A percentile compares a stretch with the other conserved stretches of the same genome.
Evolutionary conservation across 35 echinoderm and acorn worm species (phyloP).

Genomic region (Anneissia japonica): DNA sequence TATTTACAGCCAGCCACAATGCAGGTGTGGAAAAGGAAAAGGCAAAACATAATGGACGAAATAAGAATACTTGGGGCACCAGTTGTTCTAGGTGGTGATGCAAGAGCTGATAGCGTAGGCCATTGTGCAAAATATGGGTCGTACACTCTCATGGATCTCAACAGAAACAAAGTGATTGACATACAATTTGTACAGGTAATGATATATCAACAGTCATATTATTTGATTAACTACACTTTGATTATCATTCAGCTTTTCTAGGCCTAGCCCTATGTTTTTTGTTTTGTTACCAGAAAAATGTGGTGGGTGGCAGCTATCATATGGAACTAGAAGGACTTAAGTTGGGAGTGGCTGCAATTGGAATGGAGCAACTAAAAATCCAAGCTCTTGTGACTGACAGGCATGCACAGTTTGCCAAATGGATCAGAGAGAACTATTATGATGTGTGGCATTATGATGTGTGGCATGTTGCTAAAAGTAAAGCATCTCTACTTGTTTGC

Average conservation of each 20-base stretch:
- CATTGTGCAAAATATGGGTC: slow-evolving; percentile 29
- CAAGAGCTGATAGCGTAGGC: neutral
- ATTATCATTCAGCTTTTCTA: too few species aligned
- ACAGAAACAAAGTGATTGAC: slow-evolving; percentile 17
- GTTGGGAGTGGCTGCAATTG: neutral
- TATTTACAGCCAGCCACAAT: too few species aligned
- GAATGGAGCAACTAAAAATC: neutral
- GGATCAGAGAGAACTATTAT: neutral
- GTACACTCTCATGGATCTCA: slow-evolving; percentile 8
- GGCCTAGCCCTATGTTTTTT: too few species aligned
- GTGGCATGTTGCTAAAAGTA: neutral
- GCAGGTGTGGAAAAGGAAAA: too few species aligned
- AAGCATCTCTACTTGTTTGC: too few species aligned
- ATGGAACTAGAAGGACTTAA: neutral
- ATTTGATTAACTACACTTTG: too few species aligned
- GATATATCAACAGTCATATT: too few species aligned
- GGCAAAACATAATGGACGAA: too few species aligned
- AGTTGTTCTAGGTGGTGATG: slow-evolving; percentile 11
- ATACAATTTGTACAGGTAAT: slow-evolving; percentile 33
- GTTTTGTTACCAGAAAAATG: too few species aligned
- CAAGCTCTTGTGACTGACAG: neutral
- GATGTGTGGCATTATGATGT: neutral
- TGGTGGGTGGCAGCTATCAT: neutral
- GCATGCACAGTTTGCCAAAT: neutral
- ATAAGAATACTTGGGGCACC: too few species aligned